phyloP scores from a whole-genome alignment of 1,140 invertebrate genomes.

The Solenopsis invicta region DNA sequence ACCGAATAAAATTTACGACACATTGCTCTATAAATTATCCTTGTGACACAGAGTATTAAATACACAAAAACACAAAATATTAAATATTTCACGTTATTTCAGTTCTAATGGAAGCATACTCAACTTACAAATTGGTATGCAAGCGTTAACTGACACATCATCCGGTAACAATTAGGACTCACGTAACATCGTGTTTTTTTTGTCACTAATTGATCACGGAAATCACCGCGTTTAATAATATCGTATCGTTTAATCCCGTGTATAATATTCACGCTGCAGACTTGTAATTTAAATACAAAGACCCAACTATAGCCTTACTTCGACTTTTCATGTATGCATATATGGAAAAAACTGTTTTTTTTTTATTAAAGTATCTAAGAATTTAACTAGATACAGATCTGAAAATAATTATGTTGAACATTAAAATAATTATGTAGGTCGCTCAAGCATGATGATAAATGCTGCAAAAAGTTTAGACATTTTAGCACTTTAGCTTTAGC shows the following conservation, averaged over 20 bases:
- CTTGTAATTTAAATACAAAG: background rate
- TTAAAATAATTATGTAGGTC: no score
- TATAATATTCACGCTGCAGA: background rate
- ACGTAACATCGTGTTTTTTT: background rate
- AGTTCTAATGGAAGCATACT: background rate
- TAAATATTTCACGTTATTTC: background rate
- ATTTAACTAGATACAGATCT: no score
- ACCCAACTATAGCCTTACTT: background rate
- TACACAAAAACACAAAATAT: no score
- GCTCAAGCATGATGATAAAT: no score
- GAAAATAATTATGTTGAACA: no score
- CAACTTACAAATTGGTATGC: background rate
- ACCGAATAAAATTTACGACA: background rate
- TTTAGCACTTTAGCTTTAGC: no score
- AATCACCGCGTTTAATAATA: background rate
- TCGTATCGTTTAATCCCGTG: background rate
- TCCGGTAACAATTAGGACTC: background rate
- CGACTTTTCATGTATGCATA: background rate
- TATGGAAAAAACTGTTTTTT: no score
- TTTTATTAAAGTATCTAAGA: no score
- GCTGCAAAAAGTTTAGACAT: no score
- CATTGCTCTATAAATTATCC: background rate
- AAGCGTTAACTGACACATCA: constrained; percentile 2
- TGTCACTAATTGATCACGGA: constrained; percentile 11
- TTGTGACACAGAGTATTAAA: no score